Percentiles rank a stretch among this genome's conserved stretches.
Evolutionary conservation across 2,797 vertebrate genomes (phyloP).

Genomic region (Takifugu rubripes): DNA sequence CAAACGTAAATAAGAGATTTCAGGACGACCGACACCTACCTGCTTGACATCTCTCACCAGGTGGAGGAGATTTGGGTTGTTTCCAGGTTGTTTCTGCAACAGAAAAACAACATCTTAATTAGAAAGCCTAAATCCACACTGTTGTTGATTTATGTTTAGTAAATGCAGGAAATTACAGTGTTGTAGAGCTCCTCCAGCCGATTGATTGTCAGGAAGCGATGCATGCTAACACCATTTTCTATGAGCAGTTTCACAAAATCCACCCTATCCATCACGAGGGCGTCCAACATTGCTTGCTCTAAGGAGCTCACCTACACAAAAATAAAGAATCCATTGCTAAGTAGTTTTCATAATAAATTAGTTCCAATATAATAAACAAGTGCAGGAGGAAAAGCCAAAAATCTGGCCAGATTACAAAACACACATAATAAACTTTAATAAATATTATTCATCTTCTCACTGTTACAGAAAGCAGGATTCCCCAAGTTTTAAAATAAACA

Average conservation of each 20-base stretch:
- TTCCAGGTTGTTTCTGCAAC: conserved; percentile 90
- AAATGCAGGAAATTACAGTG: conserved; percentile 74
- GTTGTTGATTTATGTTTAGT: too few species aligned
- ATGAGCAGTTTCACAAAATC: conserved; percentile 98
- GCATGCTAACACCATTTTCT: conserved; percentile 99
- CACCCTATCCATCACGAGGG: conserved; percentile 97
- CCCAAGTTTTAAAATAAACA: conserved; percentile 54
- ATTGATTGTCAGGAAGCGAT: conserved; percentile 95
- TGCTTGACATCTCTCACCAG: conserved; percentile 96
- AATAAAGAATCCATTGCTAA: conserved; percentile 10
- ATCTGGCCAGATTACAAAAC: conserved; percentile 4
- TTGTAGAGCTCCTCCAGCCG: conserved; percentile 98
- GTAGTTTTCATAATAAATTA: conserved; percentile 18
- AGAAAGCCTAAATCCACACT: too few species aligned
- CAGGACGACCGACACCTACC: conserved; percentile 64
- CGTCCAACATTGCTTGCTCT: conserved; percentile 98
- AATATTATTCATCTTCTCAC: conserved; percentile 25
- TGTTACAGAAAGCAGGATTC: conserved; percentile 22
- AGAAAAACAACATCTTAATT: background rate
- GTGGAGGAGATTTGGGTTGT: conserved; percentile 93
- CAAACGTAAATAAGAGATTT: background rate
- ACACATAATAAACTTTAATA: conserved; percentile 24
- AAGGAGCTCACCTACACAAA: conserved; percentile 88
- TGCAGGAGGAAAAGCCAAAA: too few species aligned
- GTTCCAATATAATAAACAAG: conserved; percentile 4